These are phyloP conservation scores for Etia nguti DNA, from an alignment of 2,113 vertebrate species.

Conservation along the genomic window DNA sequence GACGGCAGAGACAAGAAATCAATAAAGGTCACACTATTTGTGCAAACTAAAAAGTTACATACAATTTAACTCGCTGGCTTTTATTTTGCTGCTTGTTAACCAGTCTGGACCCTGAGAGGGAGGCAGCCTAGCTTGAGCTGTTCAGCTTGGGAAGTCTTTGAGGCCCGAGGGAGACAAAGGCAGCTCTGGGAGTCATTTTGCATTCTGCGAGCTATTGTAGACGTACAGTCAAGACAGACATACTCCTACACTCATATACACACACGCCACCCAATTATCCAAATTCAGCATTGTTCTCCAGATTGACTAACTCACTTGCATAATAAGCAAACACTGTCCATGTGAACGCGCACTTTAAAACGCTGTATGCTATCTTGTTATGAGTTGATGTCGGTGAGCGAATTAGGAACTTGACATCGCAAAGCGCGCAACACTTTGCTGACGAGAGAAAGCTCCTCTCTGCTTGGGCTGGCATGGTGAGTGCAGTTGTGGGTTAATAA, in stretches of 20 bases:
- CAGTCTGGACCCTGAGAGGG: slow-evolving; percentile 29
- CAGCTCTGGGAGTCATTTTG: slow-evolving; percentile 51
- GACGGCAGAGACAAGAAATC: slow-evolving; percentile 71
- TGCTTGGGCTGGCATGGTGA: slow-evolving; percentile 26
- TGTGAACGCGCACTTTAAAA: not conserved
- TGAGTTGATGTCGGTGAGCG: not conserved
- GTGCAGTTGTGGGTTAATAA: slow-evolving; percentile 36
- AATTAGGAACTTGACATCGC: slow-evolving; percentile 1
- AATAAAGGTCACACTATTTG: slow-evolving; percentile 71
- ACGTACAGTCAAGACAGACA: slow-evolving; percentile 17
- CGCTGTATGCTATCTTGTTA: not conserved
- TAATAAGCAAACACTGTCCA: slow-evolving; percentile 12
- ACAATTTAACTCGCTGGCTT: slow-evolving; percentile 62
- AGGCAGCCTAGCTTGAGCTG: slow-evolving; percentile 48
- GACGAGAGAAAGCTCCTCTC: slow-evolving; percentile 6
- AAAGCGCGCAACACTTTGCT: not conserved
- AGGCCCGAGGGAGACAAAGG: slow-evolving; percentile 38
- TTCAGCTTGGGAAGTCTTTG: slow-evolving; percentile 50
- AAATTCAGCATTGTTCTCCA: slow-evolving; percentile 22
- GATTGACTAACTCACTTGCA: not conserved
- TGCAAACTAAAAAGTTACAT: slow-evolving; percentile 69
- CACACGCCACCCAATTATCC: slow-evolving; percentile 31
- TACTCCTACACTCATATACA: not conserved
- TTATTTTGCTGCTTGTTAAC: slow-evolving; percentile 71
- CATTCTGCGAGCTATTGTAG: slow-evolving; percentile 36